Base-by-base conservation (phyloP, 2,113 vertebrate genomes). In the Caretta caretta region DNA sequence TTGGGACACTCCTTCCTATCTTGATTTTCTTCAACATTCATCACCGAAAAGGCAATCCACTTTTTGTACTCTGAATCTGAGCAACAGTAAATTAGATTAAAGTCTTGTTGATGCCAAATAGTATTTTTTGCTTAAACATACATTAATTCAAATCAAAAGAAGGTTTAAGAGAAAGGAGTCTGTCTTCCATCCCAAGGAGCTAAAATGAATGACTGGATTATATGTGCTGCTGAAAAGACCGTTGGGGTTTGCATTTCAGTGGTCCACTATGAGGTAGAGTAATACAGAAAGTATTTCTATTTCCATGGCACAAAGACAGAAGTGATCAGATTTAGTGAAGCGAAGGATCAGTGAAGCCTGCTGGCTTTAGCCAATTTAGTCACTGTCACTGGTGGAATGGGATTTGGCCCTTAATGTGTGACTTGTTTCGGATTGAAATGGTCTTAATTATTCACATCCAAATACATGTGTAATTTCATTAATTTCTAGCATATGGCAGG, bases 1-100 rank as follows among this genome's bases (percentile, higher is more conserved):
- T 1, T 1, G 22, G 49, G 31, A 17, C 1, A 17, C 19, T 48
- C 59, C 54, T 7, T 46, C 11, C n/a, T 13, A 0, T 0, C 35
- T 22, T 2, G 62, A 6, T 14, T 56, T 6, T 42, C 72, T 6
- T 46, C 72, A 10, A 56, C 56, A 2, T 5, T 46, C 82, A 38
- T 31, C 76, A 13, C 1, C 0, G 2, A 35, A 50, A 50, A 78
- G 11, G 54, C 48, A 65, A 51, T 2, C 48, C 59, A 78, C 59
- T 27, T 5, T 57, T 80, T 31, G n/a, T 9, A 29, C 50, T 50
- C 48, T 46, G 31, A 1, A 50, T 4, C 1, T 31, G 83, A 48
- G 69, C 38, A 42, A 27, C 49, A 22, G 59, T 8, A n/a, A 12
- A 46, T 29, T 49, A 4, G 51, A 4, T 3, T 25, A 3, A 31